Conservation (phyloP, 2,888 invertebrate genomes). For the Gari tellinella region DNA sequence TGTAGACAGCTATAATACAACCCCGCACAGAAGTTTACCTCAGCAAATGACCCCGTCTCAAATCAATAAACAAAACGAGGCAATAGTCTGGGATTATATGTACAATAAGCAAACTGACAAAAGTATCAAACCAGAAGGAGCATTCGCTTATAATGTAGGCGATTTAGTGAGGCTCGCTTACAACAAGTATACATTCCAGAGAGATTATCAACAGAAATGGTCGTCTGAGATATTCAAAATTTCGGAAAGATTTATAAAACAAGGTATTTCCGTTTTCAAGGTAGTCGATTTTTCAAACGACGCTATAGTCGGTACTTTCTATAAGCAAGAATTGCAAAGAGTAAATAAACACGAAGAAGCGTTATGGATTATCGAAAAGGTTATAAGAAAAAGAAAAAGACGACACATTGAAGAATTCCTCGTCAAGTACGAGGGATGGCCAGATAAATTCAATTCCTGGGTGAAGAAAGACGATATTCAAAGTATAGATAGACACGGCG, state of each 20-base stretch:
- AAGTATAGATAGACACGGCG: background rate
- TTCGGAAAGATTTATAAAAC: constrained; percentile 6
- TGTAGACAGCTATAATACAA: too few species aligned
- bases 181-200: constrained; percentile 14
- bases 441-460: constrained; percentile 29
- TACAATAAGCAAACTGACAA: too few species aligned
- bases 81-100: constrained; percentile 24
- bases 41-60: constrained; percentile 8
- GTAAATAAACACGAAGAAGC: constrained; percentile 18
- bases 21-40: constrained; percentile 31
- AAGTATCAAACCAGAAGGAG: too few species aligned
- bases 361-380: constrained; percentile 19
- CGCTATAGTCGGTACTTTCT: constrained; percentile 19
- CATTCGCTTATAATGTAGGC: constrained; percentile 36
- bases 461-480: constrained; percentile 7
- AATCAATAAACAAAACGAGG: too few species aligned
- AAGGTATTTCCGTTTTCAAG: too few species aligned
- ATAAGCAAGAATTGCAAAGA: constrained; percentile 19
- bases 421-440: too few species aligned
- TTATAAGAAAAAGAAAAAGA: too few species aligned
- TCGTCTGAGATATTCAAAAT: too few species aligned
- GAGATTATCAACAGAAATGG: constrained; percentile 30
- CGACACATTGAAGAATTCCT: too few species aligned
- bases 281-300: too few species aligned
- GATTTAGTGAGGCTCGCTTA: constrained; percentile 32